These are phyloP conservation scores for Glareola pratincola DNA, from an alignment of 2,113 vertebrate species.

Conservation along the genomic window DNA sequence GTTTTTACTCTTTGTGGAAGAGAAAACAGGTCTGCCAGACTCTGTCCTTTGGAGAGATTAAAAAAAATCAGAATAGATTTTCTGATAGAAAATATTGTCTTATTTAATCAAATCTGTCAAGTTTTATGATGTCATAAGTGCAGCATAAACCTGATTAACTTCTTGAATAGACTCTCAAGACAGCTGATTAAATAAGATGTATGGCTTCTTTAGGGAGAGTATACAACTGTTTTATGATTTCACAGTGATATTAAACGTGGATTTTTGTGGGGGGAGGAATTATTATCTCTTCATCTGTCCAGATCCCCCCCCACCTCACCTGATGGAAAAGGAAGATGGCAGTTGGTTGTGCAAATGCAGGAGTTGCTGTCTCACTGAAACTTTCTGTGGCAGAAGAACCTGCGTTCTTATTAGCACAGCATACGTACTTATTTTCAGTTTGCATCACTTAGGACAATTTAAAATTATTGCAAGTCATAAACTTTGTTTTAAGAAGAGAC, in stretches of 20 bases:
- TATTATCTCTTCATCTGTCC: neutral
- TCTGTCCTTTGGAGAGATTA: neutral
- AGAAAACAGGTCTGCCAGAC: neutral
- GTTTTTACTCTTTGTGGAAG: neutral
- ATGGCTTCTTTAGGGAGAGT: neutral
- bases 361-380: neutral
- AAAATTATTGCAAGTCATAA: neutral
- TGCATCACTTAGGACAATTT: neutral
- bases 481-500: neutral
- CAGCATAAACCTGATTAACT: slow-evolving; percentile 20
- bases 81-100: neutral
- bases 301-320: neutral
- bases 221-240: neutral
- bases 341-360: neutral
- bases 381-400: neutral
- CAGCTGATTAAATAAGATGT: slow-evolving; percentile 21
- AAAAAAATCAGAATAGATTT: neutral
- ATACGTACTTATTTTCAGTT: neutral
- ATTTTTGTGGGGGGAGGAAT: neutral
- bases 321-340: neutral
- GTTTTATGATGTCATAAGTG: slow-evolving; percentile 20
- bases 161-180: neutral
- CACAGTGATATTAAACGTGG: neutral
- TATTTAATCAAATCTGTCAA: slow-evolving; percentile 16
- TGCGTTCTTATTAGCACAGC: neutral